Evolutionary conservation across 2,113 vertebrate species (phyloP).

Genomic region (Mus spicilegus): DNA sequence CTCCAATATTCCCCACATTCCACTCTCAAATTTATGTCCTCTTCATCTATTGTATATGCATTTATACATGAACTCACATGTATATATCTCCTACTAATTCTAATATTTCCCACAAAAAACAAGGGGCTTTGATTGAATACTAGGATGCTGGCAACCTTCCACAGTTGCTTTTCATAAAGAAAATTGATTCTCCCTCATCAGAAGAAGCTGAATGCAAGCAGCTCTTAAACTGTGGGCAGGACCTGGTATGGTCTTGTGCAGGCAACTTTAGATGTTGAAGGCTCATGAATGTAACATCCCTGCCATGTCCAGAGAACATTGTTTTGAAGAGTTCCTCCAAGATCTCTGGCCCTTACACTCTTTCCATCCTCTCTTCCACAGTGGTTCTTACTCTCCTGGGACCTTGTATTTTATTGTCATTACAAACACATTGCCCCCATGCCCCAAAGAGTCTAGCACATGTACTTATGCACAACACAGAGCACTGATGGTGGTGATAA

Average conservation of each 20-base stretch:
- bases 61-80: not conserved
- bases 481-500: not conserved
- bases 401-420: not conserved
- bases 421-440: not conserved
- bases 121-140: not conserved
- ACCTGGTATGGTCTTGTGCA: too few relatives aligned
- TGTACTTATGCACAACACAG: not conserved
- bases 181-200: not conserved
- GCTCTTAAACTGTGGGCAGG: not conserved
- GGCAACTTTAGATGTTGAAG: not conserved
- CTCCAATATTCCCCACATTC: not conserved
- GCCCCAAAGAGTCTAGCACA: not conserved
- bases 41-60: not conserved
- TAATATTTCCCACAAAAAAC: not conserved
- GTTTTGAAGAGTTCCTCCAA: not conserved
- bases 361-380: not conserved
- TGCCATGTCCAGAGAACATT: not conserved
- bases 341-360: not conserved
- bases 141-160: not conserved
- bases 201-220: not conserved
- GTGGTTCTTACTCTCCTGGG: too few relatives aligned
- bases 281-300: not conserved
- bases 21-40: not conserved
- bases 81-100: not conserved
- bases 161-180: too few relatives aligned